Conservation (phyloP, 1,140 invertebrate species). For the Pogonomyrmex californicus region DNA sequence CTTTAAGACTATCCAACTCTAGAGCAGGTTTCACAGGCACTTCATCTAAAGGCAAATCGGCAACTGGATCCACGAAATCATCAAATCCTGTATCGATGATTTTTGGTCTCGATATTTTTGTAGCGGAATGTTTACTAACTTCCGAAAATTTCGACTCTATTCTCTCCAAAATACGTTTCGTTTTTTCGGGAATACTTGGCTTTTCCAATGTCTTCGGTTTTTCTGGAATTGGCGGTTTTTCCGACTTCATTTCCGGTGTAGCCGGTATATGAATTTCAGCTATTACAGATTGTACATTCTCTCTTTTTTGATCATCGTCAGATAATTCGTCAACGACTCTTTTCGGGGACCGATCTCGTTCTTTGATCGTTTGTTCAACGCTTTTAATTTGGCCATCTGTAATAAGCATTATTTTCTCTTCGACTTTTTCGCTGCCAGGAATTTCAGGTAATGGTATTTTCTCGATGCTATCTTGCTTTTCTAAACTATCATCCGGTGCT, state of each 20-base stretch:
- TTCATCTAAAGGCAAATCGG: constrained; percentile 85
- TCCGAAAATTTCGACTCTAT: constrained; percentile 84
- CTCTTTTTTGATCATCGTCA: constrained; percentile 10
- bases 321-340: constrained; percentile 14
- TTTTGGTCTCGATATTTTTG: constrained; percentile 81
- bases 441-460: constrained; percentile 85
- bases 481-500: constrained; percentile 81
- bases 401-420: neutral
- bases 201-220: constrained; percentile 81
- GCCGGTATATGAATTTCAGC: constrained; percentile 35
- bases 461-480: constrained; percentile 85
- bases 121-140: constrained; percentile 79
- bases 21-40: constrained; percentile 84
- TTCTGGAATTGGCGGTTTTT: constrained; percentile 71
- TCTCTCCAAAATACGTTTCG: constrained; percentile 84
- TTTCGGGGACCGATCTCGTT: neutral
- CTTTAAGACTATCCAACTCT: constrained; percentile 85
- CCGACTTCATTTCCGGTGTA: constrained; percentile 22
- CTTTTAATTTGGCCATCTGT: neutral
- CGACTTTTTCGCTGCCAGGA: constrained; percentile 57
- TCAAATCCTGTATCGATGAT: constrained; percentile 85
- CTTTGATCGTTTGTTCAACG: neutral
- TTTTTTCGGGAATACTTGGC: constrained; percentile 85
- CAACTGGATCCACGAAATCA: constrained; percentile 86
- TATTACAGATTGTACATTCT: constrained; percentile 11